Base-by-base conservation (phyloP, 2,888 invertebrate species). In the Luperina nickerlii region DNA sequence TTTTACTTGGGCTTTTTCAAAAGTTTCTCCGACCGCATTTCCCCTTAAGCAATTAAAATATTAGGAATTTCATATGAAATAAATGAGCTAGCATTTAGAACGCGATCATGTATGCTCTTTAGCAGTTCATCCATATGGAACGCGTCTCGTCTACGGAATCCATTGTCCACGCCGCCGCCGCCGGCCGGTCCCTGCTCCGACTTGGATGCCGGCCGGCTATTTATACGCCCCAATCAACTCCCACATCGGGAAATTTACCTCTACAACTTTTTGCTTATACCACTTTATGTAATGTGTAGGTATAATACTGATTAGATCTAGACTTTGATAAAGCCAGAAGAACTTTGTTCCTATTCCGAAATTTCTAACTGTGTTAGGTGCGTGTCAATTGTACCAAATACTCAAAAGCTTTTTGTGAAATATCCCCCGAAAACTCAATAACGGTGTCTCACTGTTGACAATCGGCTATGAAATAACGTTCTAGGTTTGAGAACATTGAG, bases 121-220 rank as follows among this genome's bases (percentile, higher is more conserved):
- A 93, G 91, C 92, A 91, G 94, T 92, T 94, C 95, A 96, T 96
- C 96, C 96, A 96, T 96, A 96, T 96, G 96, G 95, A 96, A 95
- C 95, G 93, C 92, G 95, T 94, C 95, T 95, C 93, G 95, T 94
- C 95, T 95, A 93, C 93, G 95, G 95, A 95, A 95, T 96, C 95
- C 95, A 96, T 96, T 96, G 96, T 96, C 96, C 96, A 94, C 93
- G 93, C 90, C 91, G 92, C 89, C 90, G 92, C 91, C 91, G 92
- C 62, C 48, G 79, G 88, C 87, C 91, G 89, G 91, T 82, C 79
- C 83, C 85, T 81, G 81, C 80, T 79, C 83, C 82, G 84, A 82
- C 85, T 91, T 85, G 92, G 92, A 94, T 94, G 93, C 94, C 94
- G 91, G 89, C 86, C 88, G 85, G 87, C 96, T 96, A 96, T 96